Conservation (phyloP, 1,140 invertebrate genomes). For the Aphaenogaster rudis region DNA sequence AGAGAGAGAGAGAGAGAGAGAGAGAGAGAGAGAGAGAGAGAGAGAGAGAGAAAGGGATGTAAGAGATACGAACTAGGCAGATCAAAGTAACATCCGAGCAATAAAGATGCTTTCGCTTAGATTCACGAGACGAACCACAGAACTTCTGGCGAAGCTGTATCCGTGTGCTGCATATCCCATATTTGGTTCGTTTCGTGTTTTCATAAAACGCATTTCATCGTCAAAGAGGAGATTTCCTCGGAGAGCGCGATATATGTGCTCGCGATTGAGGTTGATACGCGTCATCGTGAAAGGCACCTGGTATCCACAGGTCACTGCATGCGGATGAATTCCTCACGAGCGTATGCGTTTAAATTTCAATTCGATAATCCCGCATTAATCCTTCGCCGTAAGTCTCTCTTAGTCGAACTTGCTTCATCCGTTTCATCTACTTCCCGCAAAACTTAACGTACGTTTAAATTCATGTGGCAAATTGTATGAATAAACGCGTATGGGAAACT, state of each 20-base stretch:
- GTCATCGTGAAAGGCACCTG: conserved; percentile 1
- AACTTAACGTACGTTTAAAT: background rate
- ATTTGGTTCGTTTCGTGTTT: conserved; percentile 27
- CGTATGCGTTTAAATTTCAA: conserved; percentile 13
- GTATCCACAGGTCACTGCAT: conserved; percentile 12
- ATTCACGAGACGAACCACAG: background rate
- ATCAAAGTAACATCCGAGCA: conserved; percentile 32
- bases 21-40: too few species aligned
- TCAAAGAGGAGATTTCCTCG: conserved; percentile 56
- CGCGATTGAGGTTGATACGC: conserved; percentile 25
- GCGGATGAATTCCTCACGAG: background rate
- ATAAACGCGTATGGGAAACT: background rate
- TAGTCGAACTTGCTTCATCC: background rate
- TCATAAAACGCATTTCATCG: conserved; percentile 32
- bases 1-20: background rate
- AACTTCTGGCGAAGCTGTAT: conserved; percentile 12
- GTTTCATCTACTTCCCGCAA: background rate
- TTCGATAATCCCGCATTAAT: conserved; percentile 1
- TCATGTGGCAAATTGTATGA: background rate
- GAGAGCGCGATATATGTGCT: background rate
- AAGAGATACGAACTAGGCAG: background rate
- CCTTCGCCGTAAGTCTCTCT: background rate
- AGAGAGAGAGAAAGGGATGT: background rate
- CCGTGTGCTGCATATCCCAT: background rate
- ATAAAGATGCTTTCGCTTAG: conserved; percentile 37